phyloP scores from a whole-genome alignment of 2,113 vertebrate species.

The Rhizomys pruinosus region DNA sequence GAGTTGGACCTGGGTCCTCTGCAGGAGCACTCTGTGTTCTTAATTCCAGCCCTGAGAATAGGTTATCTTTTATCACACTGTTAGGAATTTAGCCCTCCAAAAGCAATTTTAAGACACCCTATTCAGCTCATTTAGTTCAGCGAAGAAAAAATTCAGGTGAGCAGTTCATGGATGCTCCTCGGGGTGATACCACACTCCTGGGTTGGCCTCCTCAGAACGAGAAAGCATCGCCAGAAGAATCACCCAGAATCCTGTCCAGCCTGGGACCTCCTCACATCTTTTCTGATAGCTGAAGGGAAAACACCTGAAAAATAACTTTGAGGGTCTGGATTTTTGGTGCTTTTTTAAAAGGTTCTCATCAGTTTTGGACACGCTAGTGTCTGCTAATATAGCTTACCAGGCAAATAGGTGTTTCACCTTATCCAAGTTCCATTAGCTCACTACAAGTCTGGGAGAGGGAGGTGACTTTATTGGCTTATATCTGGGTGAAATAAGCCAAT shows the following conservation, averaged over 20 bases:
- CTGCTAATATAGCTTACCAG: not conserved
- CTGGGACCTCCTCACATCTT: not conserved
- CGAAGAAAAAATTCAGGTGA: not conserved
- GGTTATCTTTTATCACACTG: not conserved
- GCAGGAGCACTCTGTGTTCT: too few species aligned
- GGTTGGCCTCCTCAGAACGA: not conserved
- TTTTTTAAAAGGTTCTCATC: not conserved
- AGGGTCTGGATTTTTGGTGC: not conserved
- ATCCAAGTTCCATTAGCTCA: not conserved
- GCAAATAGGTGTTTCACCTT: not conserved
- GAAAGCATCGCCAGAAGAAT: not conserved
- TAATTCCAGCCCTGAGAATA: too few species aligned
- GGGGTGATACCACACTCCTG: not conserved
- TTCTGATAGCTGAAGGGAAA: not conserved
- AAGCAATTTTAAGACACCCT: not conserved
- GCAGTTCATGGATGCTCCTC: not conserved
- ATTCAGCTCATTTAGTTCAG: not conserved
- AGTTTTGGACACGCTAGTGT: not conserved
- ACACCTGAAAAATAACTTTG: not conserved
- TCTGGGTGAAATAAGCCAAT: not conserved
- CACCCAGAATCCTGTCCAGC: slow-evolving; percentile 19
- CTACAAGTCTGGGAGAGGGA: not conserved
- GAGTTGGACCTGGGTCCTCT: too few species aligned
- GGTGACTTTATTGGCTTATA: not conserved
- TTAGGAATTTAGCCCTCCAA: not conserved